phyloP scores from a whole-genome alignment of 2,113 vertebrate genomes.

The Canis aureus region DNA sequence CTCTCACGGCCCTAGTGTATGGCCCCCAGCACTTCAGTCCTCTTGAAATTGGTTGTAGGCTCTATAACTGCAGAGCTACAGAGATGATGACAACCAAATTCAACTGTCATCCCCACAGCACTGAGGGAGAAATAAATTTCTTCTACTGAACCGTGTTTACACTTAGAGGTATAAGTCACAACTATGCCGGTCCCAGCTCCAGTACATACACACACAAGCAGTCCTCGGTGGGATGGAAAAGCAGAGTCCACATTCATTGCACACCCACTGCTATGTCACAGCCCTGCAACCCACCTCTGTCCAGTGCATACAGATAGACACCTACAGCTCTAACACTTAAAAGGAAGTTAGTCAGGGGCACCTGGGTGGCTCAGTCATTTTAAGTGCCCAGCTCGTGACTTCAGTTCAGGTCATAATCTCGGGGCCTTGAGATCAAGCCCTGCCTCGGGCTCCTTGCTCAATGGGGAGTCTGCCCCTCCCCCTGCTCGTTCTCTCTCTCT shows the following conservation, averaged over 20 bases:
- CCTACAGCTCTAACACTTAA: background rate
- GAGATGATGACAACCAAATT: background rate
- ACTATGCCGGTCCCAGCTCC: background rate
- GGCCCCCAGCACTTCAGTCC: background rate
- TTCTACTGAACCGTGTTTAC: background rate
- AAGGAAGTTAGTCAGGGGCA: background rate
- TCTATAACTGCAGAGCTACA: background rate
- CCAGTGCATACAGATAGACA: background rate
- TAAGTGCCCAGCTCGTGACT: background rate
- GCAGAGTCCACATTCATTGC: background rate
- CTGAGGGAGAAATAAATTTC: background rate
- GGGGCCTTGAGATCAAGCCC: background rate
- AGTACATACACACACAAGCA: background rate
- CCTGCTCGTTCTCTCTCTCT: background rate
- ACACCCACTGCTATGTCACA: background rate
- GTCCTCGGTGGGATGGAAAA: background rate
- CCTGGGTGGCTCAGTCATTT: background rate
- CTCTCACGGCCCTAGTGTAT: background rate
- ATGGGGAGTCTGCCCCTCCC: background rate
- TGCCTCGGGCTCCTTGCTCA: background rate
- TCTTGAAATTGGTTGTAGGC: background rate
- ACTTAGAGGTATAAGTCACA: background rate
- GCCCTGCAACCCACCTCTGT: background rate
- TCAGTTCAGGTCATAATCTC: background rate
- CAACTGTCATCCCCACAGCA: background rate